These are phyloP conservation scores for Sorex maritimensis DNA, from an alignment of 2,797 vertebrate species.

Conservation along the genomic window DNA sequence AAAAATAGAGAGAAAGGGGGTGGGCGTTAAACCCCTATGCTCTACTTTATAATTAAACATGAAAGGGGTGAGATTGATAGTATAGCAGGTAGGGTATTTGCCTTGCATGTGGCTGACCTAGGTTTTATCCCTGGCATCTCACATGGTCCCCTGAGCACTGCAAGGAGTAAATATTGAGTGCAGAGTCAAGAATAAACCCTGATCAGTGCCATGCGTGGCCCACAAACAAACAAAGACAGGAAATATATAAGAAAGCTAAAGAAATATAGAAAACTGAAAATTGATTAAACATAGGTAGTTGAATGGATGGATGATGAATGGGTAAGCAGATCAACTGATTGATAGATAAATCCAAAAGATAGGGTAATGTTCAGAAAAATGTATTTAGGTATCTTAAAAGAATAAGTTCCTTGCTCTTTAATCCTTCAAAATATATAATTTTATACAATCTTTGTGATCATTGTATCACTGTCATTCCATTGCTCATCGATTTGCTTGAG, in stretches of 20 bases:
- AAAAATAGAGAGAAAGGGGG: neutral
- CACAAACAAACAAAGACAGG: too few species aligned
- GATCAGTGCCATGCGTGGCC: too few species aligned
- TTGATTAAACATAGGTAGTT: neutral
- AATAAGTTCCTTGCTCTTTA: neutral
- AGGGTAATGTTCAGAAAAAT: constrained; percentile 33
- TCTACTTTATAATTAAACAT: neutral
- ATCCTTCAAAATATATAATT: constrained; percentile 65
- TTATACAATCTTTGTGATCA: constrained; percentile 44
- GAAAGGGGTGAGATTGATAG: too few species aligned
- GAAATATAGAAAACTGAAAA: too few species aligned
- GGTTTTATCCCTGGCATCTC: too few species aligned
- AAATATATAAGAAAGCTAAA: too few species aligned
- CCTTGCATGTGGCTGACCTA: too few species aligned
- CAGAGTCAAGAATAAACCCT: neutral
- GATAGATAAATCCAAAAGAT: constrained; percentile 16
- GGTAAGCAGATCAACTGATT: neutral
- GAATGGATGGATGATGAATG: neutral
- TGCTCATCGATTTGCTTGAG: too few species aligned
- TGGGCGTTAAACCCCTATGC: neutral
- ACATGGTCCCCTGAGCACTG: too few species aligned
- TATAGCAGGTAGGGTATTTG: too few species aligned
- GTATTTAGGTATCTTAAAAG: constrained; percentile 51
- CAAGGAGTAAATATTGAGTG: too few species aligned
- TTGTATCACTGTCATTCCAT: too few species aligned